Conservation (phyloP, 2,113 vertebrate species). For the Rhineura floridana region DNA sequence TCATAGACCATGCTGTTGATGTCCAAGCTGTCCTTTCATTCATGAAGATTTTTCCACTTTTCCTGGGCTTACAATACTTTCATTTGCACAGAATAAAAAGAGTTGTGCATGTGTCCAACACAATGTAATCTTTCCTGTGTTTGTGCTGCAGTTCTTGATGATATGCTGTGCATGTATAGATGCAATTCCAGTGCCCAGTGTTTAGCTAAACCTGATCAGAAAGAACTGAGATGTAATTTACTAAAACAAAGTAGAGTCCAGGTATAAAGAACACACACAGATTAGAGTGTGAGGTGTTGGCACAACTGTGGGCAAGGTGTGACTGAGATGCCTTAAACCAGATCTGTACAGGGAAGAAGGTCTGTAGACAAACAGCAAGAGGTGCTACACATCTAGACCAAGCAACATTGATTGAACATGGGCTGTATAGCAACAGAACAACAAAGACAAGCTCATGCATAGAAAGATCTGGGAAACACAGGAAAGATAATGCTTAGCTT, state of each 20-base stretch:
- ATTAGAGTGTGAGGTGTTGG: background rate
- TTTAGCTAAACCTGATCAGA: background rate
- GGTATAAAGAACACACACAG: background rate
- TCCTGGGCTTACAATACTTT: background rate
- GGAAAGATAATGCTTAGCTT: background rate
- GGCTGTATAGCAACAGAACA: rapidly evolving
- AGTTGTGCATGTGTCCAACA: background rate
- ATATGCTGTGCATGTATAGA: background rate
- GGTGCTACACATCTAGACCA: background rate
- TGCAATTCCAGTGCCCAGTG: background rate
- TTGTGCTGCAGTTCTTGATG: background rate
- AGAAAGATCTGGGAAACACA: background rate
- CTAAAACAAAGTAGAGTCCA: background rate
- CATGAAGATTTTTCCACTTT: background rate
- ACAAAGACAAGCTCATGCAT: background rate
- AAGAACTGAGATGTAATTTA: background rate
- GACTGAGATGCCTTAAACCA: background rate
- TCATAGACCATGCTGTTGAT: background rate
- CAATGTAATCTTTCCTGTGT: background rate
- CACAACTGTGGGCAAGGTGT: background rate
- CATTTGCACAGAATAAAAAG: background rate
- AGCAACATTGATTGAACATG: background rate
- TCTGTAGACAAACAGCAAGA: background rate
- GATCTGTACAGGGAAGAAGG: background rate
- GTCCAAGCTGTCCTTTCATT: background rate